phyloP scores from a whole-genome alignment of 2,888 invertebrate species.

The Digitonthophagus gazella region DNA sequence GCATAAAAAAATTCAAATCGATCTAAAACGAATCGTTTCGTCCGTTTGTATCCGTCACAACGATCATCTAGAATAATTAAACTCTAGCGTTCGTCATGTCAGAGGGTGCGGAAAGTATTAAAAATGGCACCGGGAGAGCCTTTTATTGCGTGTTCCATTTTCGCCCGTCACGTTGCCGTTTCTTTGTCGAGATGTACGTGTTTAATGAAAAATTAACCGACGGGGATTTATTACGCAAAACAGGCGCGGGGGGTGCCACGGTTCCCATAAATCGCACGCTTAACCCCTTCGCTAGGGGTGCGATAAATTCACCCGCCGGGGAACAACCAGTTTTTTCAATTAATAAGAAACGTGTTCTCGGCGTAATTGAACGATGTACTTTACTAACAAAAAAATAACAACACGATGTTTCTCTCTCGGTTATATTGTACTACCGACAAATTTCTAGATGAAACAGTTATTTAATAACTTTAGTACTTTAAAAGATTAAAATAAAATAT shows the following conservation, averaged over 20 bases:
- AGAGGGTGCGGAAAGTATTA: neutral
- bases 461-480: too few relatives aligned
- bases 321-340: neutral
- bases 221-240: slow-evolving; percentile 10
- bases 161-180: neutral
- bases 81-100: neutral
- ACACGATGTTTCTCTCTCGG: too few relatives aligned
- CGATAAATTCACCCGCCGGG: slow-evolving; percentile 4
- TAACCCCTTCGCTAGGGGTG: slow-evolving; percentile 4
- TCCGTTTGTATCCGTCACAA: too few relatives aligned
- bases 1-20: too few relatives aligned
- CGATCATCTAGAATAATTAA: neutral
- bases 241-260: neutral
- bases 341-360: neutral
- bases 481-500: too few relatives aligned
- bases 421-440: too few relatives aligned
- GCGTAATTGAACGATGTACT: too few relatives aligned
- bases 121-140: neutral
- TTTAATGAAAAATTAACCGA: slow-evolving; percentile 16
- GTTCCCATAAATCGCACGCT: slow-evolving; percentile 2
- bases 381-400: too few relatives aligned
- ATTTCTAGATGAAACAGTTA: too few relatives aligned
- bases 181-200: neutral
- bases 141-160: neutral
- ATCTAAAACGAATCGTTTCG: too few relatives aligned